Evolutionary conservation across 2,797 vertebrate genomes (phyloP).

Genomic region (Columba guinea): DNA sequence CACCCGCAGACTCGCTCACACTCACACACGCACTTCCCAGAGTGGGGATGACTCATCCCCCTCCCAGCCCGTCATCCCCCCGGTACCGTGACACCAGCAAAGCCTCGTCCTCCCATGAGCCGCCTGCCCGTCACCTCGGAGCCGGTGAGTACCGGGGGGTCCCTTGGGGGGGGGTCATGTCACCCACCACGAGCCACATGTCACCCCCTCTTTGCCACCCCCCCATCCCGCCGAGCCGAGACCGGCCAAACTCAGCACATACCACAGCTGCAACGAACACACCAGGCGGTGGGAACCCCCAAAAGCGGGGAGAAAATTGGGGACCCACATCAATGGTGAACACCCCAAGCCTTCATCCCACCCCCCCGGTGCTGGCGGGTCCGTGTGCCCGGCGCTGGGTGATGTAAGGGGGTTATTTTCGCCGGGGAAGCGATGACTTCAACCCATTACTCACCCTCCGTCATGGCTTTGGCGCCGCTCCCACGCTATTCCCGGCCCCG

Average conservation of each 20-base stretch:
- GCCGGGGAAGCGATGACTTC: conserved; percentile 66
- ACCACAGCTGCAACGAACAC: not conserved
- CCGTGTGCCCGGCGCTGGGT: not conserved
- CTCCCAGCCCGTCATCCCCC: not conserved
- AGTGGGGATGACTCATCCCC: conserved; percentile 19
- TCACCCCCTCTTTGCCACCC: not conserved
- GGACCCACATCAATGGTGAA: not conserved
- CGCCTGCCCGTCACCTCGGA: not conserved
- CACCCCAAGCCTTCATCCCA: not conserved
- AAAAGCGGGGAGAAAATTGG: not conserved
- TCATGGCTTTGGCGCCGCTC: conserved; percentile 69
- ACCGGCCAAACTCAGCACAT: not conserved
- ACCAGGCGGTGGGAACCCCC: not conserved
- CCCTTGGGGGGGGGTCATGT: too few relatives aligned
- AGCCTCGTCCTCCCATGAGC: not conserved
- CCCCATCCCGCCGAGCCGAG: not conserved
- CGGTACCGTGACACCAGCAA: not conserved
- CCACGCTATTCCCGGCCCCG: conserved; percentile 71
- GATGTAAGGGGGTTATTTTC: not conserved
- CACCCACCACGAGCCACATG: not conserved
- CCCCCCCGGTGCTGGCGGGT: not conserved
- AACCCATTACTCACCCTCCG: conserved; percentile 76
- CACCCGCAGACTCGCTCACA: not conserved
- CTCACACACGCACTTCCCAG: conserved; percentile 33
- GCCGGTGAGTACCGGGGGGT: not conserved